A percentile compares a stretch with the other conserved stretches of the same genome.
Evolutionary conservation across 1,140 invertebrate genomes (phyloP).

Genomic region (Drosophila gunungcola): DNA sequence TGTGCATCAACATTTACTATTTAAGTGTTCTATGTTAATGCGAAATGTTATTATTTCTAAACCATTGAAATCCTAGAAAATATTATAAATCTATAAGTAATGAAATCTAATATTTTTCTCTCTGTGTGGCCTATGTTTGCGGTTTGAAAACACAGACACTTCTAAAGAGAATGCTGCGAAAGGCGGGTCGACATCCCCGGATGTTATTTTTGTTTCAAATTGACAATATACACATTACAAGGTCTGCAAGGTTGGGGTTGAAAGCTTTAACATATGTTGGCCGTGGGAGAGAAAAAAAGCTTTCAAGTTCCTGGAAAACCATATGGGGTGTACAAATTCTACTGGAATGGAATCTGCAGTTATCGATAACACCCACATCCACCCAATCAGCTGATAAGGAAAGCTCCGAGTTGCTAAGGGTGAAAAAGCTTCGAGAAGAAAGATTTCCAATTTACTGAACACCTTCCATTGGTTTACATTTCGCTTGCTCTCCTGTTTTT

Average conservation of each 20-base stretch:
- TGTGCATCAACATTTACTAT: too few relatives aligned
- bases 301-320: constrained; percentile 25
- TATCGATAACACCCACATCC: constrained; percentile 18
- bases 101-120: background rate
- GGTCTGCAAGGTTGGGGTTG: constrained; percentile 76
- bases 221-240: constrained; percentile 45
- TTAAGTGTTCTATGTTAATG: too few relatives aligned
- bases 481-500: constrained; percentile 6
- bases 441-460: constrained; percentile 38
- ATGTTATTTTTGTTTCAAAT: constrained; percentile 49
- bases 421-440: constrained; percentile 37
- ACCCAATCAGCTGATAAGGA: constrained; percentile 51
- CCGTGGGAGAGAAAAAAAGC: constrained; percentile 24
- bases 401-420: constrained; percentile 38
- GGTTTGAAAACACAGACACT: constrained; percentile 28
- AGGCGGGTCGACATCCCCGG: constrained; percentile 36
- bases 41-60: too few relatives aligned
- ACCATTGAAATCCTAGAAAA: too few relatives aligned
- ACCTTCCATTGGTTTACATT: constrained; percentile 78
- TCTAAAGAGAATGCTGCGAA: constrained; percentile 14
- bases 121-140: constrained; percentile 32
- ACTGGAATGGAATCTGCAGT: background rate
- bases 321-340: background rate
- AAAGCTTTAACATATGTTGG: constrained; percentile 66
- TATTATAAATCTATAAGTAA: too few relatives aligned